phyloP scores from a whole-genome alignment of 2,888 invertebrate genomes.

The Scaptomyza reducta region DNA sequence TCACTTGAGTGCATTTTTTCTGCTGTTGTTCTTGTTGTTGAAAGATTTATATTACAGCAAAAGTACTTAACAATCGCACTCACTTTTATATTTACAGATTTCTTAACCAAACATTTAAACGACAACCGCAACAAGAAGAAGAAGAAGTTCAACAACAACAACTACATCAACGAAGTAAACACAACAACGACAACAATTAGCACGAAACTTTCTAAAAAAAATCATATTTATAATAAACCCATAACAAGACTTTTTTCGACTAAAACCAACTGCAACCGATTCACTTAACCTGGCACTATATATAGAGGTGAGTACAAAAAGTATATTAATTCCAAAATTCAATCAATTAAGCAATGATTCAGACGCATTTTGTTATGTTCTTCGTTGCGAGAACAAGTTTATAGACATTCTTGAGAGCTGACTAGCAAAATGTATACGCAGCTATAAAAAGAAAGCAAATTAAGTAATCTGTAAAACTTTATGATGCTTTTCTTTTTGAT shows the following conservation, averaged over 20 bases:
- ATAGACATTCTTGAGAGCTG: slow-evolving; percentile 30
- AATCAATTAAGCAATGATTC: slow-evolving; percentile 1
- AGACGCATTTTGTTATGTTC: not conserved
- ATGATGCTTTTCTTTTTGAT: slow-evolving; percentile 18
- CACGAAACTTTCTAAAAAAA: slow-evolving; percentile 53
- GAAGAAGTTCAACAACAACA: slow-evolving; percentile 23
- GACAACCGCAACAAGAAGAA: slow-evolving; percentile 55
- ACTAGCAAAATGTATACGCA: slow-evolving; percentile 7
- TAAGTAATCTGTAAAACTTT: slow-evolving; percentile 20
- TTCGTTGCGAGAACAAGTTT: slow-evolving; percentile 7
- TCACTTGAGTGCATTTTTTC: slow-evolving; percentile 20
- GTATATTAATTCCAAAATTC: not conserved
- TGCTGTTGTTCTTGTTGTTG: slow-evolving; percentile 20
- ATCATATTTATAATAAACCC: slow-evolving; percentile 4
- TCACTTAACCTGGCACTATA: slow-evolving; percentile 30
- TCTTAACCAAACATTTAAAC: slow-evolving; percentile 59
- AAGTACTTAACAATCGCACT: slow-evolving; percentile 31
- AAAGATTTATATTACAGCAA: slow-evolving; percentile 55
- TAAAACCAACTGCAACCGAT: slow-evolving; percentile 15
- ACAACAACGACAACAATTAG: slow-evolving; percentile 58
- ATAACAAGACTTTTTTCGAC: slow-evolving; percentile 32
- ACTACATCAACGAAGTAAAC: slow-evolving; percentile 50
- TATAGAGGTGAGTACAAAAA: slow-evolving; percentile 58
- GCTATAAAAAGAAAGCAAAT: slow-evolving; percentile 16
- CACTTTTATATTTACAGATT: slow-evolving; percentile 67